A percentile compares a stretch with the other conserved stretches of the same genome.
Conservation (phyloP, 2,113 vertebrate genomes). For the Albula glossodonta region DNA sequence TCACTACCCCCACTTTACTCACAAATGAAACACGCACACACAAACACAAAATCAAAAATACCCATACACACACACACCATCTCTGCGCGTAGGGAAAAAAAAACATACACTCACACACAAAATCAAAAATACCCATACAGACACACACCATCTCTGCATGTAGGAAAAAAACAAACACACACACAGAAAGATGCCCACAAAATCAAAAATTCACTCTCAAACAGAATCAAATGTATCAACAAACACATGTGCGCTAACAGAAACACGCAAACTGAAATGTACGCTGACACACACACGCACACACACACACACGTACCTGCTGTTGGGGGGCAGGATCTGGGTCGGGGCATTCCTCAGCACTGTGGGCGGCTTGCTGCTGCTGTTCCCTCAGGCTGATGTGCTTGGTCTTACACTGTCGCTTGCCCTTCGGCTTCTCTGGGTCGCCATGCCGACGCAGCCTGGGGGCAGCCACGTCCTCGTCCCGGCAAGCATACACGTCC, state of each 20-base stretch:
- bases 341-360: slow-evolving; percentile 67
- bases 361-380: slow-evolving; percentile 66
- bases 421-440: slow-evolving; percentile 81
- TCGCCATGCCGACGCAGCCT: slow-evolving; percentile 76
- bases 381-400: slow-evolving; percentile 77
- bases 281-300: background rate
- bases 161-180: too few species aligned
- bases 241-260: too few species aligned
- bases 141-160: too few species aligned
- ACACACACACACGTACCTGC: background rate
- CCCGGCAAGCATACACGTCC: slow-evolving; percentile 55
- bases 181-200: too few species aligned
- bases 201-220: background rate
- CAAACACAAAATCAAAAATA: background rate
- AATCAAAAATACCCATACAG: background rate
- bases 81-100: too few species aligned
- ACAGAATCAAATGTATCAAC: too few species aligned
- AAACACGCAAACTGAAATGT: too few species aligned
- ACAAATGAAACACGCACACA: background rate
- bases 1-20: background rate
- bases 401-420: slow-evolving; percentile 85
- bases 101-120: background rate
- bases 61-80: background rate
- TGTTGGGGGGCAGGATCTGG: background rate
- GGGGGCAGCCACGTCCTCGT: slow-evolving; percentile 67